These are phyloP conservation scores for Cacoxenus indagator DNA, from an alignment of 2,888 invertebrate species.

Conservation along the genomic window DNA sequence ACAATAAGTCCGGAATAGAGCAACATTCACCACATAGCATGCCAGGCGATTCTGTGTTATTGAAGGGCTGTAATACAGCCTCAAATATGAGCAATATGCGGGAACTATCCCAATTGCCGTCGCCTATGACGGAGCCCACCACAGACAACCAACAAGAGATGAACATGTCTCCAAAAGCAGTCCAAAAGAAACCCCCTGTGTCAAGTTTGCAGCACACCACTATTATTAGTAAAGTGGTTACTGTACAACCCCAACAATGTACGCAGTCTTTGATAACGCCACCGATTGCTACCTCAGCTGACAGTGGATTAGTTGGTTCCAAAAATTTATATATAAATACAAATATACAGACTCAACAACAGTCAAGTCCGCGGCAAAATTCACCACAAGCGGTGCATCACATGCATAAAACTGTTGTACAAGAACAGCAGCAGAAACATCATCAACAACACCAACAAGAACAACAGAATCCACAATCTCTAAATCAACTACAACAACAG, in stretches of 20 bases:
- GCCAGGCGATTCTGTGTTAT: constrained; percentile 8
- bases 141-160: constrained; percentile 49
- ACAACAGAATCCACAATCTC: constrained; percentile 33
- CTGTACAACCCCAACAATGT: constrained; percentile 65
- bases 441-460: constrained; percentile 43
- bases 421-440: constrained; percentile 48
- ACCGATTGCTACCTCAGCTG: constrained; percentile 44
- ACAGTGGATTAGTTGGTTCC: constrained; percentile 30
- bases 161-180: constrained; percentile 52
- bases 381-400: constrained; percentile 61
- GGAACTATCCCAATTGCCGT: constrained; percentile 24
- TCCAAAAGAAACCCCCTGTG: constrained; percentile 62
- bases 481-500: constrained; percentile 34
- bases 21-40: constrained; percentile 21
- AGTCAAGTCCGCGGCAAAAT: constrained; percentile 41
- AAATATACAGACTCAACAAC: constrained; percentile 35
- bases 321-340: constrained; percentile 47
- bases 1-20: not conserved
- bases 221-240: constrained; percentile 66
- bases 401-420: constrained; percentile 57
- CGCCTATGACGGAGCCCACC: not conserved
- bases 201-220: constrained; percentile 60
- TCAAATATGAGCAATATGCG: not conserved
- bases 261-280: constrained; percentile 54
- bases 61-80: not conserved